Conservation (phyloP, 2,113 vertebrate genomes). For the Plecotus auritus region DNA sequence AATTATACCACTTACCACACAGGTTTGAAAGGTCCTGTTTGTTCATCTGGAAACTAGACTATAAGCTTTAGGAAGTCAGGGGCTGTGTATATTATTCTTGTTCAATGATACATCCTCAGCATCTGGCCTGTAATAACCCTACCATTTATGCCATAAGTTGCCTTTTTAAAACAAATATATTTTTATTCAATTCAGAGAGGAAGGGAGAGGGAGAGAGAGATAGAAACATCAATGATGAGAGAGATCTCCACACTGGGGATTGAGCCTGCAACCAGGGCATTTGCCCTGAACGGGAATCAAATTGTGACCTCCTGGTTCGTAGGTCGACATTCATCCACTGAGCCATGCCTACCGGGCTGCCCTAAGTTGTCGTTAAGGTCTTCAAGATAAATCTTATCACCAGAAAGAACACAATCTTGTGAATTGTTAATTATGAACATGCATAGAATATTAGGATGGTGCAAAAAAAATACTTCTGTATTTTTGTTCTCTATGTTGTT, state of each 20-base stretch:
- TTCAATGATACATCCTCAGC: slow-evolving; percentile 25
- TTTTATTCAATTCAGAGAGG: no score
- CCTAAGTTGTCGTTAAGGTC: slow-evolving; percentile 31
- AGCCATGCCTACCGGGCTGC: neutral
- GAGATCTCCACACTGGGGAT: no score
- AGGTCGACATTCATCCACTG: no score
- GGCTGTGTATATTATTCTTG: slow-evolving; percentile 36
- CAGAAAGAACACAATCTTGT: neutral
- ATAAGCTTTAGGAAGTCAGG: slow-evolving; percentile 6
- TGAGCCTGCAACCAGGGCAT: no score
- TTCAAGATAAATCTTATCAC: slow-evolving; percentile 44
- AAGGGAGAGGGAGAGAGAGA: no score
- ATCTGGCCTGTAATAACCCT: slow-evolving; percentile 28
- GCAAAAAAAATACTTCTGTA: neutral
- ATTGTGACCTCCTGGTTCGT: no score
- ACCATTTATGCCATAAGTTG: slow-evolving; percentile 41
- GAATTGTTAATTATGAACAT: slow-evolving; percentile 31
- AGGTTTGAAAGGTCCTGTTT: slow-evolving; percentile 31
- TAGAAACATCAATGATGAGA: no score
- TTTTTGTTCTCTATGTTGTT: neutral
- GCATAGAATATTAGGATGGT: neutral
- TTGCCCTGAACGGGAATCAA: no score
- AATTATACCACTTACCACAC: neutral
- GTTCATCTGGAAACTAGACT: neutral
- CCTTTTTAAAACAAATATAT: no score